These are phyloP conservation scores for Athalia circularis DNA, from an alignment of 2,888 invertebrate species.

Conservation along the genomic window DNA sequence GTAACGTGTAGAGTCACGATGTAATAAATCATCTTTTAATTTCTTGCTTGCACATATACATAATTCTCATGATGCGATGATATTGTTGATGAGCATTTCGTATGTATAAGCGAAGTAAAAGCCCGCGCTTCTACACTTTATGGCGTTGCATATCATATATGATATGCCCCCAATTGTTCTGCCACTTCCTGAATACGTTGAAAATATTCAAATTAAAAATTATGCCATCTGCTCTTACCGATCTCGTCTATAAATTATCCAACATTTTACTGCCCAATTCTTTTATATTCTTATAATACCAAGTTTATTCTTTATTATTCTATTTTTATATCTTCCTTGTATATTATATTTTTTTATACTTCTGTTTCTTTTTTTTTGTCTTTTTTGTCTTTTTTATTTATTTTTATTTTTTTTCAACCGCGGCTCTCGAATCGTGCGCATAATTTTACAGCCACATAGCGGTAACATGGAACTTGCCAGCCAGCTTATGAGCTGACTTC, in stretches of 20 bases:
- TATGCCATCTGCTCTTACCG: constrained; percentile 26
- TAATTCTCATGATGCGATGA: too few species aligned
- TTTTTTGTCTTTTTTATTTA: background rate
- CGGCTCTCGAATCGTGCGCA: constrained; percentile 13
- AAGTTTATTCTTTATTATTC: background rate
- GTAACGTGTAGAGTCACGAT: background rate
- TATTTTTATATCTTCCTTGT: background rate
- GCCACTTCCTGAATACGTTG: constrained; percentile 36
- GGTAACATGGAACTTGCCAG: constrained; percentile 11
- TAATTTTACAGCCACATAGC: constrained; percentile 32
- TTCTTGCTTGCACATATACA: too few species aligned
- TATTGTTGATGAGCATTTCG: too few species aligned
- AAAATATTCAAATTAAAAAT: constrained; percentile 37
- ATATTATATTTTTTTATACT: background rate
- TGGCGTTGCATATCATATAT: too few species aligned
- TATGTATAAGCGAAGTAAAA: background rate
- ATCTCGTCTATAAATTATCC: constrained; percentile 33
- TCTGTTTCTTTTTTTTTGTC: constrained; percentile 2
- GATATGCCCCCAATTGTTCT: constrained; percentile 15
- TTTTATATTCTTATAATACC: constrained; percentile 5
- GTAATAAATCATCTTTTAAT: background rate
- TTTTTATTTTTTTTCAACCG: background rate
- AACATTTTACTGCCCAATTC: constrained; percentile 32
- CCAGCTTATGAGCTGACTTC: too few species aligned
- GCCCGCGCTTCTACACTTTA: too few species aligned